A percentile compares a stretch with the other conserved stretches of the same genome.
Conservation (phyloP, 2,888 invertebrate genomes). For the Pachycephus smyrnensis region DNA sequence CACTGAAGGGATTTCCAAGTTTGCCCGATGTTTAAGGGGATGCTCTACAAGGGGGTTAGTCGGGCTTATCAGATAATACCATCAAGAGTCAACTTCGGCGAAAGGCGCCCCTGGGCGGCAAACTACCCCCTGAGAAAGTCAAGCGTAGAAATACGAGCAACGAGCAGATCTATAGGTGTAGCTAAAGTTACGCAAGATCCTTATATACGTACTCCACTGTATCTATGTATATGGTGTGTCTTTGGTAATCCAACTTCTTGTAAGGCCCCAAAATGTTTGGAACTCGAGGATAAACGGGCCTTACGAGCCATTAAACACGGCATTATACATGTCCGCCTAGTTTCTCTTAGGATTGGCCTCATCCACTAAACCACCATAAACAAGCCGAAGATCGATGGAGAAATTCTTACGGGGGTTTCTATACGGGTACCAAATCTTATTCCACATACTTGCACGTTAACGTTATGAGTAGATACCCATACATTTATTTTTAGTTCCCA, state of each 20-base stretch:
- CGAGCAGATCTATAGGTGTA: not conserved
- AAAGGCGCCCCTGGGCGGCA: not conserved
- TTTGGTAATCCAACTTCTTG: not conserved
- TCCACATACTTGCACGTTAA: not conserved
- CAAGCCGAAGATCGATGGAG: not conserved
- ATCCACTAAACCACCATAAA: not conserved
- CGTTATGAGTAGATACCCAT: not conserved
- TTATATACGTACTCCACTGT: not conserved
- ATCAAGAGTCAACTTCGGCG: conserved; percentile 2
- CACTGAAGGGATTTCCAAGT: not conserved
- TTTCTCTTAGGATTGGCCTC: not conserved
- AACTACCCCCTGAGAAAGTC: not conserved
- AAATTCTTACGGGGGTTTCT: not conserved
- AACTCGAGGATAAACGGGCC: not conserved
- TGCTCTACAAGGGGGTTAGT: not conserved
- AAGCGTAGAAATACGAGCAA: not conserved
- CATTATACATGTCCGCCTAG: not conserved
- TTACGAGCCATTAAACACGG: not conserved
- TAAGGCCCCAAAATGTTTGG: not conserved
- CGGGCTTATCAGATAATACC: conserved; percentile 24
- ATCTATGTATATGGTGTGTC: not conserved
- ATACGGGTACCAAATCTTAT: not conserved
- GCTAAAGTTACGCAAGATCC: not conserved
- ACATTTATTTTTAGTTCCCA: not conserved
- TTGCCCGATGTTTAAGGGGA: not conserved